These are phyloP conservation scores for Cordylochernes scorpioides DNA, from an alignment of 2,888 invertebrate genomes.

Conservation along the genomic window DNA sequence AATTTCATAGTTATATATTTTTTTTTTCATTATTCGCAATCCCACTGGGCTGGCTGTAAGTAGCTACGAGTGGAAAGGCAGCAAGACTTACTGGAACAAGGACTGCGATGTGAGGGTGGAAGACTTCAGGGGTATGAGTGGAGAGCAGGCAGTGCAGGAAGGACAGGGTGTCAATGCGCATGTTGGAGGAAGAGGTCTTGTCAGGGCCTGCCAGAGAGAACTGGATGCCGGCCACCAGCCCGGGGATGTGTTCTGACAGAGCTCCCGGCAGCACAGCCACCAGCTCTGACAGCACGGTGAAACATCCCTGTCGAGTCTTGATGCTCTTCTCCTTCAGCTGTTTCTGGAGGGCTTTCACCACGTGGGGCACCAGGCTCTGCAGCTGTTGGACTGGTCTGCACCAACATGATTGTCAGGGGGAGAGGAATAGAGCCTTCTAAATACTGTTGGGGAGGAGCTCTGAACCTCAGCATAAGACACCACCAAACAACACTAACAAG, in stretches of 20 bases:
- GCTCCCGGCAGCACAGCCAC: constrained; percentile 67
- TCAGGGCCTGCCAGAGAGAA: constrained; percentile 49
- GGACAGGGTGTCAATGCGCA: constrained; percentile 85
- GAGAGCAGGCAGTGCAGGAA: constrained; percentile 61
- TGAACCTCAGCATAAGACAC: too few species aligned
- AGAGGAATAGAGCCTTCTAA: constrained; percentile 1
- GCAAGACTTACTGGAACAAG: constrained; percentile 32
- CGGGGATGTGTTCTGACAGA: constrained; percentile 50
- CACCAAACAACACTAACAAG: too few species aligned
- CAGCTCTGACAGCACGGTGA: constrained; percentile 65
- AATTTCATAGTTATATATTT: too few species aligned
- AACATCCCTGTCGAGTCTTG: constrained; percentile 69
- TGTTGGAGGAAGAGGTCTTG: constrained; percentile 78
- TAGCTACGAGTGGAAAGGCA: too few species aligned
- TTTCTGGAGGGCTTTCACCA: constrained; percentile 67
- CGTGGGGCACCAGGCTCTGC: constrained; percentile 34
- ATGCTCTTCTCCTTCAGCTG: constrained; percentile 59
- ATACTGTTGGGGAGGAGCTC: neutral
- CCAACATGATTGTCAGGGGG: too few species aligned
- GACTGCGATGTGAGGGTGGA: constrained; percentile 48
- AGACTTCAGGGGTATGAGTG: constrained; percentile 46
- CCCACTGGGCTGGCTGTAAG: too few species aligned
- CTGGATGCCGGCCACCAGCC: constrained; percentile 44
- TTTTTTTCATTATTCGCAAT: too few species aligned
- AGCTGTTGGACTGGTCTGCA: constrained; percentile 21